phyloP scores from a whole-genome alignment of 2,888 invertebrate species.

The Campaea margaritaria region DNA sequence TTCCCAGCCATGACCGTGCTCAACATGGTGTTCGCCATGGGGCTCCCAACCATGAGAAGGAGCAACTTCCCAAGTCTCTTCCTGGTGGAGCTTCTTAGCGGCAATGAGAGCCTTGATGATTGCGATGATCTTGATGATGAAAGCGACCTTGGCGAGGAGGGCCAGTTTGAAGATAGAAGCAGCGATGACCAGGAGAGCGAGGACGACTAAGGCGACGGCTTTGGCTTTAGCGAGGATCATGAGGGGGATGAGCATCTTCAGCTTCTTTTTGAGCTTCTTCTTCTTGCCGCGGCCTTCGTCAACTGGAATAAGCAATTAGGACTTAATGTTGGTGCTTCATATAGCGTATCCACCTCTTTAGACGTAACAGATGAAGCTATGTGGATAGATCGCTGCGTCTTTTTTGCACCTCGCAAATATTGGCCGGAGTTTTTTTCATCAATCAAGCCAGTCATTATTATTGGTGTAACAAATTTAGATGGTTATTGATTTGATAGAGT shows the following conservation, averaged over 20 bases:
- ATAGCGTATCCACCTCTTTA: no score
- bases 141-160: conserved; percentile 90
- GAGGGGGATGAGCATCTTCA: conserved; percentile 81
- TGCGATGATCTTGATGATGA: conserved; percentile 77
- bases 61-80: conserved; percentile 57
- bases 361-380: no score
- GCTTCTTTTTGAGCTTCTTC: conserved; percentile 87
- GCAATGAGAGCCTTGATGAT: conserved; percentile 70
- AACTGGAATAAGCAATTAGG: conserved; percentile 54
- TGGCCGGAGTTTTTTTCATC: no score
- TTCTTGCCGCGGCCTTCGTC: conserved; percentile 88
- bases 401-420: no score
- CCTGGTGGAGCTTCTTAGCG: conserved; percentile 68
- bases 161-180: conserved; percentile 90
- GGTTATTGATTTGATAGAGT: no score
- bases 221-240: conserved; percentile 87
- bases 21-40: conserved; percentile 58
- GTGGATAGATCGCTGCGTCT: no score
- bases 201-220: conserved; percentile 87
- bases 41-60: conserved; percentile 58
- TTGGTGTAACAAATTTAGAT: no score
- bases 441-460: no score
- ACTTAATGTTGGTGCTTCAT: neutral
- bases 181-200: conserved; percentile 88
- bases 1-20: conserved; percentile 70